Evolutionary conservation across 1,140 invertebrate species (phyloP).

Genomic region (Pseudomyrmex gracilis): DNA sequence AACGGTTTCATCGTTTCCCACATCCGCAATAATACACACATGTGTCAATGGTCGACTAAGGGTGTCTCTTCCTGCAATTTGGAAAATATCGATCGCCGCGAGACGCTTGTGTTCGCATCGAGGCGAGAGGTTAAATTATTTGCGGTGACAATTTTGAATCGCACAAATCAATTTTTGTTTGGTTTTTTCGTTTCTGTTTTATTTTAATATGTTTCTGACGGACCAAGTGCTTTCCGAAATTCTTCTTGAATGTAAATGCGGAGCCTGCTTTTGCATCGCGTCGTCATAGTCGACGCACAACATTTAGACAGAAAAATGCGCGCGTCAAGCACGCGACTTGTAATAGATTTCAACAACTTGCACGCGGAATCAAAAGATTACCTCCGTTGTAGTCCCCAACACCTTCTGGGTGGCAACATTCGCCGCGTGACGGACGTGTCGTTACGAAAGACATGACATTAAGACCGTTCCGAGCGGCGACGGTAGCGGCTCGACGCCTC

Average conservation of each 20-base stretch:
- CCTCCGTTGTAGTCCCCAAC: slow-evolving; percentile 10
- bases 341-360: slow-evolving; percentile 50
- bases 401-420: slow-evolving; percentile 56
- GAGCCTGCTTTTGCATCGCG: too few species aligned
- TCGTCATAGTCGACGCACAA: background rate
- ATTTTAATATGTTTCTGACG: background rate
- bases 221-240: background rate
- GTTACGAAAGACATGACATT: slow-evolving; percentile 61
- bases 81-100: slow-evolving; percentile 56
- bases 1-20: slow-evolving; percentile 54
- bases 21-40: slow-evolving; percentile 49
- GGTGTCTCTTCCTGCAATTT: slow-evolving; percentile 55
- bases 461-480: slow-evolving; percentile 39
- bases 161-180: too few species aligned
- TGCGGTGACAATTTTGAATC: background rate
- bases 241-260: background rate
- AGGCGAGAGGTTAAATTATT: background rate
- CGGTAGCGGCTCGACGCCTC: slow-evolving; percentile 21
- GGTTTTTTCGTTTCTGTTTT: background rate
- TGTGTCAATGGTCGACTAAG: background rate
- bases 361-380: slow-evolving; percentile 45
- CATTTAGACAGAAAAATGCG: slow-evolving; percentile 9
- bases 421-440: slow-evolving; percentile 56
- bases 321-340: slow-evolving; percentile 19
- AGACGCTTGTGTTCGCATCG: background rate